Conservation (phyloP, 2,797 vertebrate species). For the Harpagifer antarcticus region DNA sequence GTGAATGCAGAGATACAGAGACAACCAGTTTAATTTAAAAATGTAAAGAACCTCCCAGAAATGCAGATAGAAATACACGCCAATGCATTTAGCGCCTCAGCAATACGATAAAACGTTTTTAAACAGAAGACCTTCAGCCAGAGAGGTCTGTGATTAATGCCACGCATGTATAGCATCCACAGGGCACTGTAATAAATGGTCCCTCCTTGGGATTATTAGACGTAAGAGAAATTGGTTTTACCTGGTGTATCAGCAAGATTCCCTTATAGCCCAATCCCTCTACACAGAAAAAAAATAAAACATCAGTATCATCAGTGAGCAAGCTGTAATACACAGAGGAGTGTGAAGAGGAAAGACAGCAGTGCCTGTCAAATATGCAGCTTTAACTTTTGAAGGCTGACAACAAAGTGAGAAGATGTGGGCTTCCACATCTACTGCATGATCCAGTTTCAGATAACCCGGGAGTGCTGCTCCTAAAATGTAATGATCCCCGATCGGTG, state of each 20-base stretch:
- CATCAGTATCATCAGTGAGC: constrained; percentile 59
- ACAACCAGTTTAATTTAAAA: constrained; percentile 25
- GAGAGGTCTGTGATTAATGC: constrained; percentile 64
- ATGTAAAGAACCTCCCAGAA: constrained; percentile 26
- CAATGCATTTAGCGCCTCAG: constrained; percentile 40
- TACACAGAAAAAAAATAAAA: constrained; percentile 31
- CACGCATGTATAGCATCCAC: constrained; percentile 60
- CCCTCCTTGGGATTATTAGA: constrained; percentile 59
- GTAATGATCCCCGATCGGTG: constrained; percentile 30
- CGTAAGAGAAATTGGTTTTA: constrained; percentile 56
- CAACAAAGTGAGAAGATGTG: constrained; percentile 39
- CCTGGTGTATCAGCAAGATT: constrained; percentile 62
- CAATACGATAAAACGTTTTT: constrained; percentile 43
- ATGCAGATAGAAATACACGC: constrained; percentile 15
- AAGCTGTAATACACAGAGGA: constrained; percentile 51
- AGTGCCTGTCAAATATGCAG: constrained; percentile 45
- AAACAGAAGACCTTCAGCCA: constrained; percentile 53
- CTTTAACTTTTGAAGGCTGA: constrained; percentile 51
- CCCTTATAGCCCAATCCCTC: constrained; percentile 46
- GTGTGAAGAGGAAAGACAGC: constrained; percentile 40
- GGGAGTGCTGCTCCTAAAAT: constrained; percentile 30
- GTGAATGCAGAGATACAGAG: constrained; percentile 3
- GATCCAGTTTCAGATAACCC: constrained; percentile 42
- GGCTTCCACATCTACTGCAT: constrained; percentile 32
- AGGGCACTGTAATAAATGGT: constrained; percentile 54